These are phyloP conservation scores for Drosophila nr. medialis DNA, from an alignment of 2,888 invertebrate species.

Conservation along the genomic window DNA sequence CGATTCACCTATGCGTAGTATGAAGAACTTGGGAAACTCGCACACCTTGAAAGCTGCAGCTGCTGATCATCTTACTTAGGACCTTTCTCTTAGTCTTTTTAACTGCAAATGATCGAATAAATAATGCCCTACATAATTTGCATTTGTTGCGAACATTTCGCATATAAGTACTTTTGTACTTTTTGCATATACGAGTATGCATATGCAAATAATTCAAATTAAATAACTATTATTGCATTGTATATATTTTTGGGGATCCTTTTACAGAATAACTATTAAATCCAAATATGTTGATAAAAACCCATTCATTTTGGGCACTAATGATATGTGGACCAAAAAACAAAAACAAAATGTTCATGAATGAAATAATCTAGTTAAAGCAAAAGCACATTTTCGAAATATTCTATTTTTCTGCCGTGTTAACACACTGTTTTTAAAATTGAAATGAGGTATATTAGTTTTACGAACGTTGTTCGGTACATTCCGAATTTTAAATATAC, in stretches of 20 bases:
- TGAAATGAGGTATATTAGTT: not conserved
- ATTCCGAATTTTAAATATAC: not conserved
- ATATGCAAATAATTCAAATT: not conserved
- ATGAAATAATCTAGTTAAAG: conserved; percentile 47
- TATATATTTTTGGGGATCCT: not conserved
- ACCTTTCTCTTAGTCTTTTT: not conserved
- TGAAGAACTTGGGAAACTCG: conserved; percentile 49
- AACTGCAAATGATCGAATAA: conserved; percentile 10
- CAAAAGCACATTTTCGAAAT: conserved; percentile 21
- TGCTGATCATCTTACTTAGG: conserved; percentile 23
- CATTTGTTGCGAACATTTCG: not conserved
- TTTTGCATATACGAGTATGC: not conserved
- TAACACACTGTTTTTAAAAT: not conserved
- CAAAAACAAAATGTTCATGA: conserved; percentile 49
- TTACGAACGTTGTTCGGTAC: not conserved
- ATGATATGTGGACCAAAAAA: conserved; percentile 2
- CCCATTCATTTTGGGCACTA: conserved; percentile 6
- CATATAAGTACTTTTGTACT: not conserved
- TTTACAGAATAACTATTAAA: conserved; percentile 1
- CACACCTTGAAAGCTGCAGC: conserved; percentile 61
- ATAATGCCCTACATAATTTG: conserved; percentile 18
- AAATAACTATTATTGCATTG: not conserved
- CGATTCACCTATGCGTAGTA: conserved; percentile 56
- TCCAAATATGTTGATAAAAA: conserved; percentile 13
- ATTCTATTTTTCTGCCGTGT: conserved; percentile 27